A percentile compares a stretch with the other conserved stretches of the same genome.
These are phyloP conservation scores for Scomberomorus guttatus DNA, from an alignment of 2,797 vertebrate genomes.

Conservation along the genomic window DNA sequence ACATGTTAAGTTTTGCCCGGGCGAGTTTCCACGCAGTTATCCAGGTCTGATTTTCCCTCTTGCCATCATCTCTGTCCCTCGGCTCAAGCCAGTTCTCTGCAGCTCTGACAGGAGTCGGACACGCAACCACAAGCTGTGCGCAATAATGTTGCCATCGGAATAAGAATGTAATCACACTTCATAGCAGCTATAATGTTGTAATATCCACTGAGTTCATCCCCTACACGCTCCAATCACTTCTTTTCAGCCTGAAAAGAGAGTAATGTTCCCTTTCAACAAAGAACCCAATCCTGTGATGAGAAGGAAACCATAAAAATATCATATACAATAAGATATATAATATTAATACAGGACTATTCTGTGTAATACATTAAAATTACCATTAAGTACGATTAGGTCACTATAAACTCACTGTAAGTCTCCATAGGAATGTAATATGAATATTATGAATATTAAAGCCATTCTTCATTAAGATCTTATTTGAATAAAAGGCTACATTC, in stretches of 20 bases:
- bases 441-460: conserved; percentile 45
- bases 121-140: conserved; percentile 83
- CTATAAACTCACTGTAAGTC: conserved; percentile 18
- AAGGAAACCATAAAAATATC: conserved; percentile 33
- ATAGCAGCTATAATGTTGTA: conserved; percentile 52
- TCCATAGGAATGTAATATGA: conserved; percentile 46
- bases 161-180: conserved; percentile 74
- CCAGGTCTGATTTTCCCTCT: conserved; percentile 81
- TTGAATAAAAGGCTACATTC: conserved; percentile 41
- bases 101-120: conserved; percentile 85
- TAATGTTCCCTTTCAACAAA: conserved; percentile 38
- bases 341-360: conserved; percentile 23
- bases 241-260: conserved; percentile 24
- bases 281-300: conserved; percentile 22
- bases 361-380: conserved; percentile 20
- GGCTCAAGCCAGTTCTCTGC: conserved; percentile 82
- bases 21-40: conserved; percentile 43
- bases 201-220: conserved; percentile 41
- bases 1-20: conserved; percentile 32
- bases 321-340: conserved; percentile 37
- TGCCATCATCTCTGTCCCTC: conserved; percentile 74
- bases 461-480: conserved; percentile 42
- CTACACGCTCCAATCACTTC: conserved; percentile 24
- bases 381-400: conserved; percentile 27
- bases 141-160: conserved; percentile 80